These are phyloP conservation scores for Novumbra hubbsi DNA, from an alignment of 2,797 vertebrate species.

Conservation along the genomic window DNA sequence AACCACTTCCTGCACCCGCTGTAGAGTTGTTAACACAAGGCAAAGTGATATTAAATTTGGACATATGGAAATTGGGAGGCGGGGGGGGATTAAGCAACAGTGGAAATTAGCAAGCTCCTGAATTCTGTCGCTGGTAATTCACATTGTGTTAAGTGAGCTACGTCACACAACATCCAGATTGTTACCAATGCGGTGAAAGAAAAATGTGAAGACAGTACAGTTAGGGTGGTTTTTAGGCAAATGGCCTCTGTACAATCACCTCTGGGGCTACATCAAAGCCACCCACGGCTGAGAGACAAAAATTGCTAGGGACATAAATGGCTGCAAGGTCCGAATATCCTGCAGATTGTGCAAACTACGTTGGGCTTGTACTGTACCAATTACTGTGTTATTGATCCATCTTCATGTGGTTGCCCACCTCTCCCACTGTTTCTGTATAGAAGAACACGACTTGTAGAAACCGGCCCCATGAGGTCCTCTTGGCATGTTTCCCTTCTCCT, in stretches of 20 bases:
- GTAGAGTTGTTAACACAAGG: too few species aligned
- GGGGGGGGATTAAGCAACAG: too few species aligned
- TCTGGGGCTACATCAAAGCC: background rate
- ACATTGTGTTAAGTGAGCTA: too few species aligned
- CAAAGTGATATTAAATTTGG: too few species aligned
- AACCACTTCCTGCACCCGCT: too few species aligned
- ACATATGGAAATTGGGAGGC: too few species aligned
- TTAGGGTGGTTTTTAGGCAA: background rate
- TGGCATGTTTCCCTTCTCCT: background rate
- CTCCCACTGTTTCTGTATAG: background rate
- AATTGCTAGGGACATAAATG: background rate
- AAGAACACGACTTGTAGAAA: background rate
- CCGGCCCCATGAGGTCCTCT: background rate
- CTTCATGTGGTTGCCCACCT: background rate
- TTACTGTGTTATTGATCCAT: background rate
- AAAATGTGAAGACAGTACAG: constrained; percentile 29
- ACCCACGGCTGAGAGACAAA: background rate
- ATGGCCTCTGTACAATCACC: constrained; percentile 17
- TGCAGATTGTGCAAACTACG: background rate
- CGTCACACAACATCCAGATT: too few species aligned
- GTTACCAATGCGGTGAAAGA: background rate
- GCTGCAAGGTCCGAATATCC: background rate
- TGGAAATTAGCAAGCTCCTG: too few species aligned
- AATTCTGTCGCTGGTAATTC: too few species aligned
- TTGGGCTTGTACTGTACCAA: background rate